A percentile compares a stretch with the other conserved stretches of the same genome.
Conservation (phyloP, 2,113 vertebrate species). For the Myodes glareolus region DNA sequence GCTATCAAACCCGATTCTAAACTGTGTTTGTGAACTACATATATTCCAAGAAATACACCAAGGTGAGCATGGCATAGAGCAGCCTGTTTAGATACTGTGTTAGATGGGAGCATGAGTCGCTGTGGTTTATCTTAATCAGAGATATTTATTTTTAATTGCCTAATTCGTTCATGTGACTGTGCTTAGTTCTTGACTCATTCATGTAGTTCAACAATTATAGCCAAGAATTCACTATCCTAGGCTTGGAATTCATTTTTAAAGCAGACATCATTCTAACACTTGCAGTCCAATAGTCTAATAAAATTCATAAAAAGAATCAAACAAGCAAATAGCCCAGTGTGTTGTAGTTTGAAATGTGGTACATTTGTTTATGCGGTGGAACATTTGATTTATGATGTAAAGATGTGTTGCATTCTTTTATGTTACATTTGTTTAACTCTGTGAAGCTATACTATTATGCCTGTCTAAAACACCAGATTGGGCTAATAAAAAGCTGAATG, state of each 20-base stretch:
- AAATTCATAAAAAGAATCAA: neutral
- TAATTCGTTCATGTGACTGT: neutral
- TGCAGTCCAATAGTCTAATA: neutral
- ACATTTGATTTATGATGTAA: too few species aligned
- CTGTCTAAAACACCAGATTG: too few species aligned
- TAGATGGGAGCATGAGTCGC: neutral
- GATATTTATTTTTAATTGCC: neutral
- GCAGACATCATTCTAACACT: neutral
- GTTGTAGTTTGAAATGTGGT: too few species aligned
- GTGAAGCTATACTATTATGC: too few species aligned
- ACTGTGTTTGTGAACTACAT: neutral
- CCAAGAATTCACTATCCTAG: neutral
- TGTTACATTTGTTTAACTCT: too few species aligned
- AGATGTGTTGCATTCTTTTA: too few species aligned
- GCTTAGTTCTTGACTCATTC: neutral
- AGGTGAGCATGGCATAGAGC: neutral
- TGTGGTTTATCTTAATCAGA: neutral
- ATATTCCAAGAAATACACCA: neutral
- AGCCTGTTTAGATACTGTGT: neutral
- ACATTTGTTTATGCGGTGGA: too few species aligned
- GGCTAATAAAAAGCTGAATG: too few species aligned
- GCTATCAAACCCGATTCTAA: neutral
- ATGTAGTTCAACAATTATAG: neutral
- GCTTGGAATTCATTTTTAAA: neutral
- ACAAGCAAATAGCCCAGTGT: neutral